phyloP scores from a whole-genome alignment of 2,888 invertebrate genomes.

The Cremastinae sp. region DNA sequence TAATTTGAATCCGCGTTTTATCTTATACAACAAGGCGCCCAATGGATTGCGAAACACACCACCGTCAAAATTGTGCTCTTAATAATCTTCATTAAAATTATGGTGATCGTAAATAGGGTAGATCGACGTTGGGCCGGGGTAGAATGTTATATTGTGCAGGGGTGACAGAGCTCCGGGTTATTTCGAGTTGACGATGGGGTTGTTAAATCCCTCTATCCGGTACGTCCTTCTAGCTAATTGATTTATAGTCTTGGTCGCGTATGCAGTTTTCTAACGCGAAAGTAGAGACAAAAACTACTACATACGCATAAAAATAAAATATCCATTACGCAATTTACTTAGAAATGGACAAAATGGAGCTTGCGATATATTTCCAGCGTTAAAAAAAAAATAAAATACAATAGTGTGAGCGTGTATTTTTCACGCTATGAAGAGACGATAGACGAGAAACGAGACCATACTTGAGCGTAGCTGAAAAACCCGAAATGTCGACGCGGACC shows the following conservation, averaged over 20 bases:
- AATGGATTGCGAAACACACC: too few relatives aligned
- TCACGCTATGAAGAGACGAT: too few relatives aligned
- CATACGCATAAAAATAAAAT: neutral
- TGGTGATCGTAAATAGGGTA: slow-evolving; percentile 8
- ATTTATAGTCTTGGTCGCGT: slow-evolving; percentile 29
- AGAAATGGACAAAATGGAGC: too few relatives aligned
- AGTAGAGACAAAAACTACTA: neutral
- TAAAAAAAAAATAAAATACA: too few relatives aligned
- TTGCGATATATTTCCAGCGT: too few relatives aligned
- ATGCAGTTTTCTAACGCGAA: neutral
- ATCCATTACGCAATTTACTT: too few relatives aligned
- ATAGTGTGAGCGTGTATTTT: too few relatives aligned
- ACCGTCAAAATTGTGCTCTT: slow-evolving; percentile 7
- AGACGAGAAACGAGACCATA: too few relatives aligned
- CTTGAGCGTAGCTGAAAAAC: too few relatives aligned
- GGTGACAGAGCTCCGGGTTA: slow-evolving; percentile 1
- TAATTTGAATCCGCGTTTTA: too few relatives aligned
- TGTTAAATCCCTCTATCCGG: slow-evolving; percentile 32
- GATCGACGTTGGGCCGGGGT: neutral
- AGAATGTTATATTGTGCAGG: neutral
- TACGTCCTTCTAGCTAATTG: slow-evolving; percentile 37
- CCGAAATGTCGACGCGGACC: too few relatives aligned
- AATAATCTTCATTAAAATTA: slow-evolving; percentile 36
- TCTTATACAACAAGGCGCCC: too few relatives aligned
- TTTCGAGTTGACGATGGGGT: slow-evolving; percentile 23